Evolutionary conservation across 2,113 vertebrate genomes (phyloP), one percentile per base, ranked within the genome.

Genomic region (Dromas ardeola): DNA sequence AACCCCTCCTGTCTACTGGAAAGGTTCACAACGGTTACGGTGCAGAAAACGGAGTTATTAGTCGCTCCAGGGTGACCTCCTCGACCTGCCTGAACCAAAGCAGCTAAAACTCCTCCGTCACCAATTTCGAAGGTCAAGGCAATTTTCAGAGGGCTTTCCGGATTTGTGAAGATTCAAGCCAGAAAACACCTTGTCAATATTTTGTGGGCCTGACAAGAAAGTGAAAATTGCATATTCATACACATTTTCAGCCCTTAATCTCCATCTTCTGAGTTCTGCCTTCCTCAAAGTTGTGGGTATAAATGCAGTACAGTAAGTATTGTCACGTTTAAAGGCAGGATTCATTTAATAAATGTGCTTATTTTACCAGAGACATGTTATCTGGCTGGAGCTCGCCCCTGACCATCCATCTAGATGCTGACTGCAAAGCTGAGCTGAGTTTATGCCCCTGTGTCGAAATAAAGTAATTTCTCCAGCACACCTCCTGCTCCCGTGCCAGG

Each of bases 401-500:
- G 1, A 45, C 40, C 45, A 70, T 62, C 72, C 76, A 50, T 38
- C 26, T 53, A 59, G 42, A 66, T 26, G 42, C 47, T 13, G n/a
- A 80, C 62, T 4, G 1, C 63, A 16, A 73, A 53, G 27, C 26
- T 52, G 47, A 76, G 61, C 59, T 11, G 10, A 73, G 62, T 15
- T 88, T 76, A 85, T 5, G 25, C 36, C 69, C 22, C 2, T 17
- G 79, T 67, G 43, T 45, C 27, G 10, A 8, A 86, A 72, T 45
- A 11, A 89, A 88, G 65, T 30, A 0, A 89, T 84, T 96, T 94
- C 56, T 91, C 86, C 66, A 71, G 49, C 77, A 55, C 93, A 91
- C 63, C 83, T 76, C 71, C 49, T 66, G 22, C 40, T 81, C 76
- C 82, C 22, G 14, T 30, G 53, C 74, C 86, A 88, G 62, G 36